A percentile compares a stretch with the other conserved stretches of the same genome.
Conservation (phyloP, 2,113 vertebrate species). For the Mustela lutreola region DNA sequence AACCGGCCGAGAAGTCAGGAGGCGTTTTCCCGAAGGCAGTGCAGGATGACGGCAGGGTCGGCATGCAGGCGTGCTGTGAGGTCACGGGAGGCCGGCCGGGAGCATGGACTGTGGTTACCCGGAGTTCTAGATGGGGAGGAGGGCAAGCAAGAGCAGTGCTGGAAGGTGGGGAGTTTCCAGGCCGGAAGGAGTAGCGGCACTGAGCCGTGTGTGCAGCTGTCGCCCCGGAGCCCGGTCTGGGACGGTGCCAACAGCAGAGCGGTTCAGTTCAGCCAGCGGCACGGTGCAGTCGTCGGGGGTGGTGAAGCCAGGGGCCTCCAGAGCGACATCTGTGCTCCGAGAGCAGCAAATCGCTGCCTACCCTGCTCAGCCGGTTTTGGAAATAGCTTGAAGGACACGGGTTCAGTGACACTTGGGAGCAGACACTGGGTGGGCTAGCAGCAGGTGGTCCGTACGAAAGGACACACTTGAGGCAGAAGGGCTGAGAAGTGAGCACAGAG, state of each 20-base stretch:
- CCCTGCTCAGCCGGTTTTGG: background rate
- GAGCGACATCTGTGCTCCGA: rapidly evolving
- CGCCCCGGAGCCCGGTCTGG: rapidly evolving
- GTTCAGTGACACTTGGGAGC: background rate
- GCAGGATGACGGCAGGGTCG: rapidly evolving
- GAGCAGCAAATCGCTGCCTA: too few species aligned
- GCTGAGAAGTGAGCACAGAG: background rate
- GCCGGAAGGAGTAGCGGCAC: background rate
- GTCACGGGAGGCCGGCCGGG: background rate
- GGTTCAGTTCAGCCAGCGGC: background rate
- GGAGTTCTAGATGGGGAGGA: background rate
- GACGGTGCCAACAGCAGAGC: too few species aligned
- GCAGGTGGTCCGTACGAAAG: rapidly evolving
- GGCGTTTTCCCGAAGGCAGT: rapidly evolving
- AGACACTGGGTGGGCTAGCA: background rate
- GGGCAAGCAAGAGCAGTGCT: background rate
- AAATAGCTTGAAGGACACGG: background rate
- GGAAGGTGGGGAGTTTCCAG: background rate
- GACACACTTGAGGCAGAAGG: background rate
- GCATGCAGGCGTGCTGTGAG: background rate
- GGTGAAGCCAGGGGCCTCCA: background rate
- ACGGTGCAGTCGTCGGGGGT: too few species aligned
- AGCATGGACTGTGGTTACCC: background rate
- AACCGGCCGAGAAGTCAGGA: background rate
- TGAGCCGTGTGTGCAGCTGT: rapidly evolving